Evolutionary conservation across 2,797 vertebrate genomes (phyloP).

Genomic region (Hafferia zeledoni): DNA sequence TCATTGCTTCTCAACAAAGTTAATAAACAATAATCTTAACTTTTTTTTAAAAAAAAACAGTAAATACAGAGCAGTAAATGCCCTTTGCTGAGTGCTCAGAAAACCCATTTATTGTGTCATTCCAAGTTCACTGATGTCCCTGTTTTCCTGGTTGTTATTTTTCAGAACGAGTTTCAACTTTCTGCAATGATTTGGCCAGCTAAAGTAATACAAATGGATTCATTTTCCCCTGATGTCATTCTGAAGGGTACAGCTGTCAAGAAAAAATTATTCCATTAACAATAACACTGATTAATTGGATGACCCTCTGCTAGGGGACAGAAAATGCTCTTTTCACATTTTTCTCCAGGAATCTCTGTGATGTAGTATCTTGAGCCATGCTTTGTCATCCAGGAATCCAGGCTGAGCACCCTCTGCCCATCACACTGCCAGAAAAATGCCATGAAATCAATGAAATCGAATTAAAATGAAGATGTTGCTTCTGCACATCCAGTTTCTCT

Average conservation of each 20-base stretch:
- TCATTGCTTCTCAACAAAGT: constrained; percentile 21
- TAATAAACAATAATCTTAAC: constrained; percentile 9
- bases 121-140: background rate
- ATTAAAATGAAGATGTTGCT: background rate
- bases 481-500: background rate
- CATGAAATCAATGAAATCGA: background rate
- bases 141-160: background rate
- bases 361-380: background rate
- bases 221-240: background rate
- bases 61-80: background rate
- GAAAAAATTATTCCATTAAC: background rate
- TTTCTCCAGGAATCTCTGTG: background rate
- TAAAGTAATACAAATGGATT: constrained; percentile 3
- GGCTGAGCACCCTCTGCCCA: background rate
- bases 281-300: constrained; percentile 7
- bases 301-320: background rate
- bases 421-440: background rate
- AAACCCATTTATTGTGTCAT: background rate
- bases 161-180: background rate
- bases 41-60: background rate
- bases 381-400: background rate
- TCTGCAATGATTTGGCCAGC: background rate
- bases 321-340: background rate
- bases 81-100: background rate
- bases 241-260: constrained; percentile 13